Evolutionary conservation across 2,797 vertebrate genomes (phyloP).

Genomic region (Cyprinella venusta): DNA sequence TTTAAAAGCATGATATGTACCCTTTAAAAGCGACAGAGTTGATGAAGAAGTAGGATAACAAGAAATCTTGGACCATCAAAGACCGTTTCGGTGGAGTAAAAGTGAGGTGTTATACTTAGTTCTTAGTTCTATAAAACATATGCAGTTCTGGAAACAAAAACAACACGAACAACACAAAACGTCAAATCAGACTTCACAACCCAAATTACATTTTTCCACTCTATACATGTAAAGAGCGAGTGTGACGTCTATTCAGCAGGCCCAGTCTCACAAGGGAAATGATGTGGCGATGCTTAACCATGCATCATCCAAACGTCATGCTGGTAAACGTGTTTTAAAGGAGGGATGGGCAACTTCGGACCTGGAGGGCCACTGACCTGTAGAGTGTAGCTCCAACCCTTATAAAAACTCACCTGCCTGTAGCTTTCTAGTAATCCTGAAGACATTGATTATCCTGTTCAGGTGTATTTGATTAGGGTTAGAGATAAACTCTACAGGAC

Average conservation of each 20-base stretch:
- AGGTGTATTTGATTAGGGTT: too few species aligned
- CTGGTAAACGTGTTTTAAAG: background rate
- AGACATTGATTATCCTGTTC: too few species aligned
- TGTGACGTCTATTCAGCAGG: background rate
- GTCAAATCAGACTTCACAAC: background rate
- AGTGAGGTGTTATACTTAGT: background rate
- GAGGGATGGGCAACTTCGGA: too few species aligned
- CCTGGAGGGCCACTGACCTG: too few species aligned
- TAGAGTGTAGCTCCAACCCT: too few species aligned
- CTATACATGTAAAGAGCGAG: background rate
- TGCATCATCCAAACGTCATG: background rate
- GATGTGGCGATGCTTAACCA: background rate
- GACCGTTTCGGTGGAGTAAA: background rate
- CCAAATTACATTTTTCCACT: background rate
- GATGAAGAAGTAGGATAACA: constrained; percentile 57
- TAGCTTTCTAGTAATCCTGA: too few species aligned
- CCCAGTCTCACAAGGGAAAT: background rate
- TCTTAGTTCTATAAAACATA: background rate
- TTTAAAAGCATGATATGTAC: too few species aligned
- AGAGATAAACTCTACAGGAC: too few species aligned
- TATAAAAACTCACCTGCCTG: too few species aligned
- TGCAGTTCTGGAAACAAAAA: background rate
- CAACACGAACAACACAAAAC: background rate
- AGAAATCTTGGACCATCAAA: constrained; percentile 55
- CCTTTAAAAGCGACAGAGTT: constrained; percentile 58